Evolutionary conservation across 2,113 vertebrate species (phyloP).

Genomic region (Siniperca knerii): DNA sequence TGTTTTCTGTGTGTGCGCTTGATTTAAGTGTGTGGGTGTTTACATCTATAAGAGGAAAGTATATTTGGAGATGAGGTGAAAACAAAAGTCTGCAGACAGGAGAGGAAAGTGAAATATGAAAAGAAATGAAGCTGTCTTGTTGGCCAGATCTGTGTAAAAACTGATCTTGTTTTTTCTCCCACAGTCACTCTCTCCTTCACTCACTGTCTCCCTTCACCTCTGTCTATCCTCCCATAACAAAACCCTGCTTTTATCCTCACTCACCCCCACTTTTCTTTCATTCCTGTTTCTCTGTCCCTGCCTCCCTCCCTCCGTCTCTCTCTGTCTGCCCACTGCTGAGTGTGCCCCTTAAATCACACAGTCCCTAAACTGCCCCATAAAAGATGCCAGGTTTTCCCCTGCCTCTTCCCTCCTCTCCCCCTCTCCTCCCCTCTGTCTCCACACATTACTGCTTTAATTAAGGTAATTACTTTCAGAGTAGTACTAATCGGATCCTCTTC

Average conservation of each 20-base stretch:
- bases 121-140: not conserved
- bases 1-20: constrained; percentile 6
- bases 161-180: not conserved
- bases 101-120: not conserved
- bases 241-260: constrained; percentile 42
- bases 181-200: constrained; percentile 2
- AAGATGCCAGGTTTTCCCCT: constrained; percentile 78
- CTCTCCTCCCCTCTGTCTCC: constrained; percentile 69
- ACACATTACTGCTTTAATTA: constrained; percentile 88
- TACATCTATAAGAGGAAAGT: not conserved
- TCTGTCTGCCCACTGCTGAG: constrained; percentile 55
- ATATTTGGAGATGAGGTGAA: constrained; percentile 12
- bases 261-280: constrained; percentile 46
- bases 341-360: constrained; percentile 82
- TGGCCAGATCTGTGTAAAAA: not conserved
- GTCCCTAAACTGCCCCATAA: constrained; percentile 84
- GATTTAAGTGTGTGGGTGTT: not conserved
- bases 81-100: not conserved
- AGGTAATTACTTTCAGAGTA: constrained; percentile 89
- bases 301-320: constrained; percentile 2
- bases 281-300: constrained; percentile 31
- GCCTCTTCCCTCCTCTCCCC: constrained; percentile 46
- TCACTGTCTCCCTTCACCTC: constrained; percentile 19
- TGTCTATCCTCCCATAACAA: constrained; percentile 48
- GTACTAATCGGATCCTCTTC: constrained; percentile 84